Base-by-base conservation (phyloP, 1,140 invertebrate species). In the Drosophila ambigua region DNA sequence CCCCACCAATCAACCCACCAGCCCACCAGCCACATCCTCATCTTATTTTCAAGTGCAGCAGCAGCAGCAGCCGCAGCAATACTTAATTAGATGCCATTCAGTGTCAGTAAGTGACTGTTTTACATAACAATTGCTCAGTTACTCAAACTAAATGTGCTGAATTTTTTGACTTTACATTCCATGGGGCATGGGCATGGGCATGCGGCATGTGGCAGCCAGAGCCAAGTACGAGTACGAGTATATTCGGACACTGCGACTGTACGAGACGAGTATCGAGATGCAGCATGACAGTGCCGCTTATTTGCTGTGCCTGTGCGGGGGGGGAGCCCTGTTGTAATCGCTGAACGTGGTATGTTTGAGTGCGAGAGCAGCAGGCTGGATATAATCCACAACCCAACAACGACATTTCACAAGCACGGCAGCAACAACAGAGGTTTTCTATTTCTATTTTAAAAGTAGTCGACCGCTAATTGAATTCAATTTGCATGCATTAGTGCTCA, bases 391-490 rank as follows among this genome's bases (percentile, higher is more conserved):
- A 50, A 1, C 20, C 45, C 28, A 16, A 50, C 45, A 59, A 24
- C 28, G 28, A 57, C 49, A 52, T 43, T 61, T 41, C 31, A 44
- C 26, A 20, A 15, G 24, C 16, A 26, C 50, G 45, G n/a, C 24
- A 26, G 15, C 41, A 46, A 9, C 44, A 43, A 35, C 63, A 58
- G 49, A 69, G 69, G 49, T 71, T 50, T 52, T 71, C 67, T 71
- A 71, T 71, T 71, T 71, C 65, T 71, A 71, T 71, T 71, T 71
- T 43, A 50, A 69, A 71, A 71, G 67, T 69, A 69, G 67, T 71
- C 52, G 67, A 15, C 20, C 67, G 67, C 67, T 71, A 71, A 71
- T 71, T 71, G 67, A 71, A 71, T 71, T 52, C 67, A 71, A 71
- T 71, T 71, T 69, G 67, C 67, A 71, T 71, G 67, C 64, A 71